Evolutionary conservation across 2,797 vertebrate genomes (phyloP).

Genomic region (Tenualosa thibaudeaui): DNA sequence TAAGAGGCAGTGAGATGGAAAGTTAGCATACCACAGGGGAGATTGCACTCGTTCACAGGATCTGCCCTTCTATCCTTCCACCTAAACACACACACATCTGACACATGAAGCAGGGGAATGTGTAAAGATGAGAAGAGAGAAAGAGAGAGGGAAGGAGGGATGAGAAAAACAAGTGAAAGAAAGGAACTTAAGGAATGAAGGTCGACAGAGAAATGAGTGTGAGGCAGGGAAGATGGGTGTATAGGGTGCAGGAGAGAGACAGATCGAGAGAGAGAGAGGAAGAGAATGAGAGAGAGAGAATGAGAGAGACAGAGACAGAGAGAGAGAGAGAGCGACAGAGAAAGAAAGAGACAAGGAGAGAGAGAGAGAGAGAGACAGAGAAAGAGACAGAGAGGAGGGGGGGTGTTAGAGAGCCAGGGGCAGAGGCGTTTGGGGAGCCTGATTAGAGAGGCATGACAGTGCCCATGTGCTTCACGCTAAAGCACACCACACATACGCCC

Average conservation of each 20-base stretch:
- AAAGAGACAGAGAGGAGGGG: conserved; percentile 34
- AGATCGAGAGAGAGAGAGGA: not conserved
- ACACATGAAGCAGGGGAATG: not conserved
- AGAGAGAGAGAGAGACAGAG: not conserved
- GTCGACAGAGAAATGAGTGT: no score
- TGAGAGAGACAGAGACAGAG: not conserved
- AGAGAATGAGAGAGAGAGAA: not conserved
- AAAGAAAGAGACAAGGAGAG: not conserved
- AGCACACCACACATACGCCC: not conserved
- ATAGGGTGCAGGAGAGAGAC: no score
- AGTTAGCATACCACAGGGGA: not conserved
- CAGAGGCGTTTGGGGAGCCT: conserved; percentile 57
- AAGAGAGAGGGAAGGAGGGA: no score
- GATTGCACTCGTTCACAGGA: no score
- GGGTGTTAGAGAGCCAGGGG: conserved; percentile 56
- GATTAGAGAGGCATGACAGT: conserved; percentile 58
- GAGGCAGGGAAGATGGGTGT: no score
- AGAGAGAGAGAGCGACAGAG: not conserved
- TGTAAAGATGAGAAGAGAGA: not conserved
- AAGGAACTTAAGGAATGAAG: not conserved
- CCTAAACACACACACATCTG: not conserved
- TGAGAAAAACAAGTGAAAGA: not conserved
- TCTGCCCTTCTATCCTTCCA: not conserved
- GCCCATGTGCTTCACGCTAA: conserved; percentile 40
- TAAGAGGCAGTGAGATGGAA: not conserved